Percentiles rank a stretch among this genome's conserved stretches.
phyloP scores from a whole-genome alignment of 2,888 invertebrate species.

The Drosophila yooni region DNA sequence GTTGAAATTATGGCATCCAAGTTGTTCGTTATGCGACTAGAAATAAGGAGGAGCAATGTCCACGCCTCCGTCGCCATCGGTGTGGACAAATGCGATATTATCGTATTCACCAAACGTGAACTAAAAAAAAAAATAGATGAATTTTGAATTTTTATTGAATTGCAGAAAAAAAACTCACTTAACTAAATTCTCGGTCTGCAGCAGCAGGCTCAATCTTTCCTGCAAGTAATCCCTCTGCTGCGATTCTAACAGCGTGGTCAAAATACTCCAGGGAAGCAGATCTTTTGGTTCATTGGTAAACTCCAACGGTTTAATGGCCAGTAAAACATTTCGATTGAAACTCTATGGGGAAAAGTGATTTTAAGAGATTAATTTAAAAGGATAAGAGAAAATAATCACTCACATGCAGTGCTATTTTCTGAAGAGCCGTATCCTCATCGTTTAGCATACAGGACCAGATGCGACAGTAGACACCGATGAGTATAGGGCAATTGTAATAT shows the following conservation, averaged over 20 bases:
- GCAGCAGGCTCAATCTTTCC: slow-evolving; percentile 70
- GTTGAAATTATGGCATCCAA: slow-evolving; percentile 82
- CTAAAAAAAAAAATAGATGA: slow-evolving; percentile 60
- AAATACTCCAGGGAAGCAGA: slow-evolving; percentile 84
- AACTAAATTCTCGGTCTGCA: slow-evolving; percentile 62
- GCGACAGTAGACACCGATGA: slow-evolving; percentile 83
- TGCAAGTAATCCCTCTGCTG: slow-evolving; percentile 82
- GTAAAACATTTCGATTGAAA: slow-evolving; percentile 80
- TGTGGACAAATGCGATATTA: slow-evolving; percentile 83
- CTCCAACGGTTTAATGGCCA: slow-evolving; percentile 82
- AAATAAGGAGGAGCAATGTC: slow-evolving; percentile 75
- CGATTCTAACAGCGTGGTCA: slow-evolving; percentile 77
- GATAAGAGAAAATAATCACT: slow-evolving; percentile 11
- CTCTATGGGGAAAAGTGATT: slow-evolving; percentile 67
- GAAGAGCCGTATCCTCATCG: slow-evolving; percentile 79
- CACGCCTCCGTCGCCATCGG: slow-evolving; percentile 84
- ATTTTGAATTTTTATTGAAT: background rate
- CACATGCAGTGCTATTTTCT: slow-evolving; percentile 80
- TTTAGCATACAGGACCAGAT: slow-evolving; percentile 82
- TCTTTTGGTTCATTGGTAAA: slow-evolving; percentile 82
- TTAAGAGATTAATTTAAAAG: background rate
- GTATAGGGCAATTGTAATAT: slow-evolving; percentile 82
- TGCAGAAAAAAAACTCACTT: slow-evolving; percentile 33
- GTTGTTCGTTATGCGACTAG: slow-evolving; percentile 83
- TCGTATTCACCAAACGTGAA: slow-evolving; percentile 71